Conservation (phyloP, 2,113 vertebrate genomes). For the Muntiacus reevesi region DNA sequence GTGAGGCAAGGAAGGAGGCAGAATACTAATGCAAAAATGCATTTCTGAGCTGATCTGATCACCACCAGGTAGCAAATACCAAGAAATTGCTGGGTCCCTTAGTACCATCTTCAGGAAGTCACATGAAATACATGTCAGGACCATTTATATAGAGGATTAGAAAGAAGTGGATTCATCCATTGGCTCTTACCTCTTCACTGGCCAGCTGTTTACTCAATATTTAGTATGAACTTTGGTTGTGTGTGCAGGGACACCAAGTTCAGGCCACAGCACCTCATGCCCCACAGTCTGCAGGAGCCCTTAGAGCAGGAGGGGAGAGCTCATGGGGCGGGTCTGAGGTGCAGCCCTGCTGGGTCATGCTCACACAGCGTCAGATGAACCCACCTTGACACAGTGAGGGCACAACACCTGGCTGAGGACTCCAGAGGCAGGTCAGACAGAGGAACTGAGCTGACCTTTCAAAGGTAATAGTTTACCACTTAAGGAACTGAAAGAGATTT, state of each 20-base stretch:
- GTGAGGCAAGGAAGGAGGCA: not conserved
- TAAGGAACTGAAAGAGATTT: not conserved
- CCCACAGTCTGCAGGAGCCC: not conserved
- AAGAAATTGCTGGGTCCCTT: not conserved
- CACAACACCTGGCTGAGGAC: not conserved
- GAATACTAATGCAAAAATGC: not conserved
- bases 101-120: not conserved
- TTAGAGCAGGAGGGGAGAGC: not conserved
- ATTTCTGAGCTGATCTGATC: not conserved
- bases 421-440: not conserved
- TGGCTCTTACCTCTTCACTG: not conserved
- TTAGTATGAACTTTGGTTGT: not conserved
- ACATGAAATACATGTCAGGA: not conserved
- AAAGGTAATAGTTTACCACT: not conserved
- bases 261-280: not conserved
- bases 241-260: not conserved
- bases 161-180: not conserved
- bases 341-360: not conserved
- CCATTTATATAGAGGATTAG: not conserved
- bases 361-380: not conserved
- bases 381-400: not conserved
- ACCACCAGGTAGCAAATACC: not conserved
- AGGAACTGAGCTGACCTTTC: not conserved
- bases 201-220: not conserved
- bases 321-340: not conserved